Base-by-base conservation (phyloP, 2,113 vertebrate genomes). In the Cyprinodon brontotheroides region DNA sequence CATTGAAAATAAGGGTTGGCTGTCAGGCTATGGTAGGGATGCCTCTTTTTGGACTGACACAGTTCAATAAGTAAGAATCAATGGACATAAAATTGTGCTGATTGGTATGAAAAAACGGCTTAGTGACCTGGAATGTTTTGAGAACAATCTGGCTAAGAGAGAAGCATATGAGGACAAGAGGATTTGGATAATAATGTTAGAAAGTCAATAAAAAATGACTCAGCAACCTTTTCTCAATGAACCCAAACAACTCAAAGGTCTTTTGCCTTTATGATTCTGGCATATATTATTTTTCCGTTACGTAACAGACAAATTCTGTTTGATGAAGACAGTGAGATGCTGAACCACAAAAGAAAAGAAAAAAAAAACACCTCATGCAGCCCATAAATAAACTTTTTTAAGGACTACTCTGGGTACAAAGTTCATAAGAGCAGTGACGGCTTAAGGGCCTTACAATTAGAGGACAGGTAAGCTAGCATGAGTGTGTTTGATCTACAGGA, bases 1-100 rank as follows among this genome's bases (percentile, higher is more conserved):
- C 48, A 73, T 64, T 62, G 4, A 70, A 64, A 82, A 72, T 75
- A 65, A 70, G 64, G 29, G 53, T 60, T 61, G 73, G 70, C 3
- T 13, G 29, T 36, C 60, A 8, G 29, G 57, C 37, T 68, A 4
- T 14, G 59, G 68, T 43, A 57, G 67, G 43, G 48, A 62, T 38
- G 61, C 11, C 43, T 29, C 38, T 48, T 62, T 73, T 70, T 22
- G 47, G 38, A 57, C 11, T 1, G 10, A 59, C 38, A 4, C n/a
- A 43, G 48, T 13, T 11, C 57, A 36, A n/a, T 12, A 57, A 38
- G 65, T 50, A 50, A 65, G 39, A 62, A 57, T 29, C 15, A 4
- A 20, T 5, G 13, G 37, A 69, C 48, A 29, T 53, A 38, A 38
- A 68, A 20, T 10, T 11, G 17, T 11, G 8, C 14, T 11, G 22